Evolutionary conservation across 2,113 vertebrate species (phyloP).

Genomic region (Seriola aureovittata): DNA sequence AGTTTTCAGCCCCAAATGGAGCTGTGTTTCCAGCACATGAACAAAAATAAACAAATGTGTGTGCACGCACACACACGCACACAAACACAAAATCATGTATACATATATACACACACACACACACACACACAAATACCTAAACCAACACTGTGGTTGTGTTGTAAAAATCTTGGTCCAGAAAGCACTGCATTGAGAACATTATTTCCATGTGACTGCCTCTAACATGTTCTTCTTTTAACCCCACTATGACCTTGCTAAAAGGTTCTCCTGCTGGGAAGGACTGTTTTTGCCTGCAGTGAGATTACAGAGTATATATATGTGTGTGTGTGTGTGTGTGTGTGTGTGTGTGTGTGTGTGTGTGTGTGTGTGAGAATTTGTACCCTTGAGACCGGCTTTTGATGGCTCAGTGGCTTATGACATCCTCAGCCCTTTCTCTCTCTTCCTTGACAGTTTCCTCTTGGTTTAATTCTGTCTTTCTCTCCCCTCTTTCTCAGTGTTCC

Average conservation of each 20-base stretch:
- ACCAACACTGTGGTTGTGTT: not conserved
- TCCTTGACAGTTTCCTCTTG: not conserved
- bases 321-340: not conserved
- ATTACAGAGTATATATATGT: not conserved
- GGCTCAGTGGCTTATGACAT: constrained; percentile 34
- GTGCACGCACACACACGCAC: constrained; percentile 18
- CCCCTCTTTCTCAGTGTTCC: not conserved
- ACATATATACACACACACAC: constrained; percentile 17
- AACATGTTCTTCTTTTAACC: constrained; percentile 60
- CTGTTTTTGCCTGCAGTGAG: constrained; percentile 37
- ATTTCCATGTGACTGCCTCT: constrained; percentile 57
- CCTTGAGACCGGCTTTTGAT: constrained; percentile 40
- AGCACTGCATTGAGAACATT: constrained; percentile 28
- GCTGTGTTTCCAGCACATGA: constrained; percentile 2
- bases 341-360: not conserved
- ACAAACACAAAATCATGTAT: not conserved
- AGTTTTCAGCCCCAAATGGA: constrained; percentile 1
- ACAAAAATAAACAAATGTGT: constrained; percentile 20
- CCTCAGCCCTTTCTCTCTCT: constrained; percentile 4
- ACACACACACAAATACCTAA: not conserved
- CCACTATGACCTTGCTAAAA: constrained; percentile 66
- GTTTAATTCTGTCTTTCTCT: constrained; percentile 8
- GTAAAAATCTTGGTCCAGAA: constrained; percentile 28
- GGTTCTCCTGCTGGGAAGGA: constrained; percentile 57
- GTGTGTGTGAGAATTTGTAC: constrained; percentile 4